Evolutionary conservation across 2,888 invertebrate species (phyloP).

Genomic region (Polyommatus iphigenia): DNA sequence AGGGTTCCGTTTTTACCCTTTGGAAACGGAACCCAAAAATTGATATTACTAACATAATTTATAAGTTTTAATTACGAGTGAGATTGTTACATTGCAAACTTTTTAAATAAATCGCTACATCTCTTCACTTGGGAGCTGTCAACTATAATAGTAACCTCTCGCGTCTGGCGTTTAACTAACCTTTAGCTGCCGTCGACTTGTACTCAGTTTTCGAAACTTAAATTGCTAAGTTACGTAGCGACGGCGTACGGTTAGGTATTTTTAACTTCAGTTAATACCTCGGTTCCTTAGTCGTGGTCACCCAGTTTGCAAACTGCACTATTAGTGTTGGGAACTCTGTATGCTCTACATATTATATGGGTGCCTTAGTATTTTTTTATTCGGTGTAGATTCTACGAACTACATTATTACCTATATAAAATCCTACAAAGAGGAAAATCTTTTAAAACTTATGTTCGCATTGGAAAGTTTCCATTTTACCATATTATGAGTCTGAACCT

Average conservation of each 20-base stretch:
- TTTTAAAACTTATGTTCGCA: too few species aligned
- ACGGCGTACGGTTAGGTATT: conserved; percentile 46
- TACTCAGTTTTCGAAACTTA: conserved; percentile 64
- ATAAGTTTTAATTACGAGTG: too few species aligned
- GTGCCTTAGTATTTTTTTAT: not conserved
- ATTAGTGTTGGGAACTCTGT: not conserved
- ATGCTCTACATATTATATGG: not conserved
- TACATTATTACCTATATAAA: too few species aligned
- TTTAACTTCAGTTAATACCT: conserved; percentile 44
- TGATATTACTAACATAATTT: too few species aligned
- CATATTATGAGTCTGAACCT: too few species aligned
- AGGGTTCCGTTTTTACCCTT: too few species aligned
- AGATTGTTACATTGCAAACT: too few species aligned
- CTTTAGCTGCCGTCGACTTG: conserved; percentile 55
- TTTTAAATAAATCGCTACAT: conserved; percentile 4
- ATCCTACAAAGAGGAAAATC: too few species aligned
- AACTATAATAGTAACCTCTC: conserved; percentile 47
- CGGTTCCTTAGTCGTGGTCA: conserved; percentile 37
- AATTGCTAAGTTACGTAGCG: conserved; percentile 60
- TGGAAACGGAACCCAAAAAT: too few species aligned
- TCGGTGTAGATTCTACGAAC: too few species aligned
- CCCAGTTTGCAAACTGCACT: conserved; percentile 10
- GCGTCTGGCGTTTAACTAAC: conserved; percentile 58
- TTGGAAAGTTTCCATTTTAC: too few species aligned
- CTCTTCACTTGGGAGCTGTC: conserved; percentile 37